Conservation (phyloP, 1,140 invertebrate species). For the Pissodes strobi region DNA sequence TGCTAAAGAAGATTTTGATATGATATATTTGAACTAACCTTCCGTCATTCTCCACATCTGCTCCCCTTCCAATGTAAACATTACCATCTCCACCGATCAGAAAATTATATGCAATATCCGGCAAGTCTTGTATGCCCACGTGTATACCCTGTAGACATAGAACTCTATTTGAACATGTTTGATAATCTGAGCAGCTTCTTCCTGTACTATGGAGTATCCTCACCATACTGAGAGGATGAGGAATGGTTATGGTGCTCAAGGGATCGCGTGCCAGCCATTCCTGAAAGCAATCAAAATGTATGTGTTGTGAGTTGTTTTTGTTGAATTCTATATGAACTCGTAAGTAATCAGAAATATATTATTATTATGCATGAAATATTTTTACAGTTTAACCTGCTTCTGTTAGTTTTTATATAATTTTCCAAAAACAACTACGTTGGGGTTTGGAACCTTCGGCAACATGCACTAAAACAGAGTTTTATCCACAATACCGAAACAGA, state of each 20-base stretch:
- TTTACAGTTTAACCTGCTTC: too few species aligned
- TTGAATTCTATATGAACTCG: too few species aligned
- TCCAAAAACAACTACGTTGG: too few species aligned
- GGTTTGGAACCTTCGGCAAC: too few species aligned
- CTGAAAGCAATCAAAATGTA: neutral
- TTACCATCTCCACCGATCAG: constrained; percentile 69
- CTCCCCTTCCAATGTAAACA: constrained; percentile 66
- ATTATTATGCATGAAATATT: too few species aligned
- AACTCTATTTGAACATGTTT: constrained; percentile 55
- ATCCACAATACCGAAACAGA: too few species aligned
- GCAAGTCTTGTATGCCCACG: constrained; percentile 66
- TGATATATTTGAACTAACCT: constrained; percentile 2
- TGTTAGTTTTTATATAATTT: too few species aligned
- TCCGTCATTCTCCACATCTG: constrained; percentile 10
- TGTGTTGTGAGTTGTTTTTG: too few species aligned
- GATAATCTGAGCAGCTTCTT: constrained; percentile 46
- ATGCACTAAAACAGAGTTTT: too few species aligned
- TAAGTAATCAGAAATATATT: too few species aligned
- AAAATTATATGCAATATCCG: constrained; percentile 67
- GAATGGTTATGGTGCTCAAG: neutral
- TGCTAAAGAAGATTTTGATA: neutral
- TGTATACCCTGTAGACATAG: constrained; percentile 66
- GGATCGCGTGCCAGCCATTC: constrained; percentile 21
- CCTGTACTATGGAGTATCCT: constrained; percentile 57
- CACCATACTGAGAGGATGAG: constrained; percentile 37